Evolutionary conservation across 1,140 invertebrate genomes (phyloP).

Genomic region (Anadara kagoshimensis): DNA sequence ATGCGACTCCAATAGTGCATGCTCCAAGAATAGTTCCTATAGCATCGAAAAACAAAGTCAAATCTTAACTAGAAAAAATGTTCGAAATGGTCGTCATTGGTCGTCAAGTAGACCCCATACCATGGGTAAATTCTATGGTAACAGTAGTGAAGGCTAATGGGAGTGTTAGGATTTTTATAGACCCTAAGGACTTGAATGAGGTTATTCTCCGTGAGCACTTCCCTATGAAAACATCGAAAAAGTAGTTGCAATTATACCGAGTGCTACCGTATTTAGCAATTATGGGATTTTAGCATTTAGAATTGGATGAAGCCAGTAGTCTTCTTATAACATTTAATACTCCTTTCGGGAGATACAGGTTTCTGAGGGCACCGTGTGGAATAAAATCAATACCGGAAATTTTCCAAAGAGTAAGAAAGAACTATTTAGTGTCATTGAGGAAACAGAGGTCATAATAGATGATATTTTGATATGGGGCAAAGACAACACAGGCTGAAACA

Average conservation of each 20-base stretch:
- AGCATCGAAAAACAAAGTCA: conserved; percentile 54
- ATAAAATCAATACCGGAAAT: conserved; percentile 14
- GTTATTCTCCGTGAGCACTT: conserved; percentile 48
- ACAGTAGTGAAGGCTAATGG: conserved; percentile 38
- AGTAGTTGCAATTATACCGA: conserved; percentile 55
- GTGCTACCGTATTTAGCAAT: conserved; percentile 73
- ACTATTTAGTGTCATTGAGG: conserved; percentile 39
- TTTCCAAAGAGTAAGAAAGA: conserved; percentile 28
- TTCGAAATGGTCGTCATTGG: conserved; percentile 51
- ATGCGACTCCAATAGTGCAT: conserved; percentile 43
- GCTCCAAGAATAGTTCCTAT: conserved; percentile 61
- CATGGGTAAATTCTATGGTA: conserved; percentile 30
- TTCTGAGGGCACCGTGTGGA: conserved; percentile 62
- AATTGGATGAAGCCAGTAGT: conserved; percentile 27
- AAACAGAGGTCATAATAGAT: conserved; percentile 53
- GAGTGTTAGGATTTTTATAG: conserved; percentile 46
- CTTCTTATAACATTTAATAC: conserved; percentile 46
- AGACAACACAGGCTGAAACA: conserved; percentile 1
- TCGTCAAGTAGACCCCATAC: conserved; percentile 45
- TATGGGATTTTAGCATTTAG: conserved; percentile 43
- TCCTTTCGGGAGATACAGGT: conserved; percentile 49
- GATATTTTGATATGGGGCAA: no score
- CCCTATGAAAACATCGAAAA: conserved; percentile 45
- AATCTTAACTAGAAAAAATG: conserved; percentile 62
- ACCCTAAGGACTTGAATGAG: conserved; percentile 52